Percentiles rank a stretch among this genome's conserved stretches.
Conservation (phyloP, 1,140 invertebrate genomes). For the Polypedilum vanderplanki region DNA sequence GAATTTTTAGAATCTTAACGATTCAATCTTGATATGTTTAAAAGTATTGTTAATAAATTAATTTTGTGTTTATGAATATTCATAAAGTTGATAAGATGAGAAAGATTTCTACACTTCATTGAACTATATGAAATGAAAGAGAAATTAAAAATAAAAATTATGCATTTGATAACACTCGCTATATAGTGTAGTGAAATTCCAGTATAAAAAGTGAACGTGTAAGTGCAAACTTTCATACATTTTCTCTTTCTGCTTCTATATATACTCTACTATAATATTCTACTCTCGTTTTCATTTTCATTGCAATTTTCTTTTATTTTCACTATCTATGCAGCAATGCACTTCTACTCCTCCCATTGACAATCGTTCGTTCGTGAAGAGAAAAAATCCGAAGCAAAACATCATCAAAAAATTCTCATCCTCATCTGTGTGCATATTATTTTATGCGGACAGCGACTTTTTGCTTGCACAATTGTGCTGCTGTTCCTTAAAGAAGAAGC, state of each 20-base stretch:
- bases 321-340: background rate
- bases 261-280: background rate
- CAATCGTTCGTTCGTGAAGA: background rate
- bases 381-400: background rate
- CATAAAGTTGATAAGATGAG: background rate
- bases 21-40: too few relatives aligned
- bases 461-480: background rate
- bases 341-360: background rate
- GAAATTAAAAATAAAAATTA: background rate
- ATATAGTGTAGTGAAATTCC: background rate
- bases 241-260: background rate
- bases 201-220: background rate
- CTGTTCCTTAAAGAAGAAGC: background rate
- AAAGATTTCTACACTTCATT: background rate
- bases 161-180: background rate
- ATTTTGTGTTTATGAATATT: background rate
- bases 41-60: too few relatives aligned
- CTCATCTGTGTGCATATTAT: background rate
- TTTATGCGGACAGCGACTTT: conserved; percentile 19
- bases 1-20: too few relatives aligned
- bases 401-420: conserved; percentile 1
- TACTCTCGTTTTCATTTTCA: conserved; percentile 26
- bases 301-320: conserved; percentile 16
- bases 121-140: background rate
- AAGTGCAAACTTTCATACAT: background rate